A percentile compares a stretch with the other conserved stretches of the same genome.
These are phyloP conservation scores for Hypanus sabinus DNA, from an alignment of 2,113 vertebrate species.

Conservation along the genomic window DNA sequence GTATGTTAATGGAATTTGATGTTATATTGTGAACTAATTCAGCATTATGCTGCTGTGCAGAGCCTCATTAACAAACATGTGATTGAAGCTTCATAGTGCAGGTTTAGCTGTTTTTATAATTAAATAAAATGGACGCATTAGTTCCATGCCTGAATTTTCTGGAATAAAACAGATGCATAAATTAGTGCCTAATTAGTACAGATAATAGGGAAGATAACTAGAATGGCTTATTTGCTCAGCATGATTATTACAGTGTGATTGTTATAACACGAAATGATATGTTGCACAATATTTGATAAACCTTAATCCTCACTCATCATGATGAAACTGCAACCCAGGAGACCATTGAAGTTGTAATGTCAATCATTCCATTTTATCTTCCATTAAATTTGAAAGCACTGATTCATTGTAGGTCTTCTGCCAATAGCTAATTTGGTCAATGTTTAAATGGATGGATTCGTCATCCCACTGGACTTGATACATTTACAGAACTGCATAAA, in stretches of 20 bases:
- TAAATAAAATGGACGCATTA: constrained; percentile 37
- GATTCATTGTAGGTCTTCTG: not conserved
- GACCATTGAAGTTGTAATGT: not conserved
- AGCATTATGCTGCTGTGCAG: constrained; percentile 27
- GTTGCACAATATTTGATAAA: constrained; percentile 32
- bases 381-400: not conserved
- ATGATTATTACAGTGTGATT: constrained; percentile 36
- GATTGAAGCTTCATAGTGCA: constrained; percentile 36
- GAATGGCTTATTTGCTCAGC: constrained; percentile 37
- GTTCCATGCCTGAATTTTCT: constrained; percentile 34
- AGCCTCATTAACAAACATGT: constrained; percentile 37
- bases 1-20: constrained; percentile 13
- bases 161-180: constrained; percentile 35
- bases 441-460: not conserved
- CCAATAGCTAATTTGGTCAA: not conserved
- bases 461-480: not conserved
- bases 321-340: not conserved
- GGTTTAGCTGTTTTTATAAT: constrained; percentile 37
- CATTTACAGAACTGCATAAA: not conserved
- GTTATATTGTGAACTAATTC: constrained; percentile 29
- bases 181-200: constrained; percentile 37
- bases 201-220: constrained; percentile 36
- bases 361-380: not conserved
- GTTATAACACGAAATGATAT: constrained; percentile 29
- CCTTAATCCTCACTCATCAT: not conserved